Conservation (phyloP, 2,797 vertebrate species). For the Schizothorax lantsangensis region DNA sequence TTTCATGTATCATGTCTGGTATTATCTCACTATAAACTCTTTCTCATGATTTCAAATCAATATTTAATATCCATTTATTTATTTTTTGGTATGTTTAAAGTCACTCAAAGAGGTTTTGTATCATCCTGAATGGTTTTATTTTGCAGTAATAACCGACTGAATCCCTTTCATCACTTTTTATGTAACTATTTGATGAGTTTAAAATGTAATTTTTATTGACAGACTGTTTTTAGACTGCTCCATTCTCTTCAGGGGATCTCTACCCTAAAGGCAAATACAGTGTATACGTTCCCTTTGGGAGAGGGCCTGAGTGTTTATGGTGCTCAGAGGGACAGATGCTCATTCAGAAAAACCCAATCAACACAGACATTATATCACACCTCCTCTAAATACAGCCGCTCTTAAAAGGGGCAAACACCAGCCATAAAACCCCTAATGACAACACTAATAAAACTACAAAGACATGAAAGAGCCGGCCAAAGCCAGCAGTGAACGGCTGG, state of each 20-base stretch:
- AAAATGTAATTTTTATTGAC: constrained; percentile 24
- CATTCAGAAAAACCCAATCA: constrained; percentile 51
- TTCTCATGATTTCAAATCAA: not conserved
- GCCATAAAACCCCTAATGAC: constrained; percentile 62
- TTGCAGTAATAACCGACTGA: not conserved
- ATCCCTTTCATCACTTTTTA: not conserved
- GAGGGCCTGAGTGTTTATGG: constrained; percentile 47
- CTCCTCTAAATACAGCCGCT: constrained; percentile 41
- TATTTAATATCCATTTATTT: not conserved
- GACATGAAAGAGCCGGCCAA: constrained; percentile 59
- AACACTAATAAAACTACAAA: constrained; percentile 65
- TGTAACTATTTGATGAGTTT: constrained; percentile 9
- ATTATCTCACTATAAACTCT: not conserved
- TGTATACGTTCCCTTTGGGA: constrained; percentile 35
- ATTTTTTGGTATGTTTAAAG: not conserved
- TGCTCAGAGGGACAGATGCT: constrained; percentile 51
- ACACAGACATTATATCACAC: constrained; percentile 51
- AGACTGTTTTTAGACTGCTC: constrained; percentile 15
- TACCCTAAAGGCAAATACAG: constrained; percentile 57
- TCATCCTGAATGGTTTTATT: not conserved
- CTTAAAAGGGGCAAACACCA: constrained; percentile 52
- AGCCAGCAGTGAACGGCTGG: constrained; percentile 35
- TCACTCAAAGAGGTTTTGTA: not conserved
- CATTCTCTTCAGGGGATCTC: constrained; percentile 17
- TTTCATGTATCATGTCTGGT: not conserved